A percentile compares a stretch with the other conserved stretches of the same genome.
Evolutionary conservation across 1,140 invertebrate species (phyloP).

Genomic region (Mylabris phalerata): DNA sequence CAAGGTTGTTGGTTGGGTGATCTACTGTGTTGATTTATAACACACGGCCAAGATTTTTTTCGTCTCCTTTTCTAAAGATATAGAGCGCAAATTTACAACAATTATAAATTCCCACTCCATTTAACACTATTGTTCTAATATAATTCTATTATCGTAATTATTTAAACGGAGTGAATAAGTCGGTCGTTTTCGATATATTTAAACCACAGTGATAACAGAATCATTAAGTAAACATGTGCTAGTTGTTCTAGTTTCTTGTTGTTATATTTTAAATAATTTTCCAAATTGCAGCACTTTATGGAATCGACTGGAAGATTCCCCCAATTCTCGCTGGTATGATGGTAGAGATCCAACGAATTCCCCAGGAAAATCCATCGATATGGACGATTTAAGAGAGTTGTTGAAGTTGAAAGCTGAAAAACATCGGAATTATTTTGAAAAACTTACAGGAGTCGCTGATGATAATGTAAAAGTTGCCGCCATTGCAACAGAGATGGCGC

Average conservation of each 20-base stretch:
- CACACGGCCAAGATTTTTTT: neutral
- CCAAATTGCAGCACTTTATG: slow-evolving; percentile 34
- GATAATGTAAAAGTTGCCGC: neutral
- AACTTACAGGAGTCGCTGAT: slow-evolving; percentile 13
- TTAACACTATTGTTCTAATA: too few species aligned
- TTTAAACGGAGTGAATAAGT: too few species aligned
- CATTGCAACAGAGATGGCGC: slow-evolving; percentile 21
- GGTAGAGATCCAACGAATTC: neutral
- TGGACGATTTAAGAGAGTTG: slow-evolving; percentile 23
- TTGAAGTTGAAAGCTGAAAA: slow-evolving; percentile 25
- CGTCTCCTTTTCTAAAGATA: too few species aligned
- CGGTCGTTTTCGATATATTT: too few species aligned
- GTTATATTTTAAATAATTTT: neutral
- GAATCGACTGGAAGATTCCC: slow-evolving; percentile 23
- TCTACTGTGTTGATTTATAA: neutral
- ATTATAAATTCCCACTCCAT: too few species aligned
- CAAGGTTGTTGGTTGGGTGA: neutral
- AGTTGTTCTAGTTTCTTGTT: slow-evolving; percentile 3
- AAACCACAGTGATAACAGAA: neutral
- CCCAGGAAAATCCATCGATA: neutral
- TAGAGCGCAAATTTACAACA: too few species aligned
- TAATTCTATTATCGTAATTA: too few species aligned
- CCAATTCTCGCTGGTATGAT: neutral
- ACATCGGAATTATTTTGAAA: slow-evolving; percentile 26
- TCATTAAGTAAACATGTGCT: neutral